Conservation (phyloP, 2,113 vertebrate genomes). For the Chinchilla lanigera region DNA sequence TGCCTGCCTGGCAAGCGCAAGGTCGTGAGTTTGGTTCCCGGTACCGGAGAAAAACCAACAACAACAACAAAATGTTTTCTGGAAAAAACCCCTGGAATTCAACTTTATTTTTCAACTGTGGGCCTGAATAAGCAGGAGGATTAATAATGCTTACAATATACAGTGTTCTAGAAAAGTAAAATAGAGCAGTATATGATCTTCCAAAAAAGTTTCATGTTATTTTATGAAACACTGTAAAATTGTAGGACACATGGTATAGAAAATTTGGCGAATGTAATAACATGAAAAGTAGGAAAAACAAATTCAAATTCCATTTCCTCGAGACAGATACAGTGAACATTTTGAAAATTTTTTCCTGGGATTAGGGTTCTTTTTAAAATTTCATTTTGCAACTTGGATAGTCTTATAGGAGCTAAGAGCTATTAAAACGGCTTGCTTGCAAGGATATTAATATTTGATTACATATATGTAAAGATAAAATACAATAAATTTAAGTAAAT, state of each 20-base stretch:
- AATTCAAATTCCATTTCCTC: neutral
- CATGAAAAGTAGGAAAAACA: conserved; percentile 51
- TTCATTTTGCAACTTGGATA: conserved; percentile 28
- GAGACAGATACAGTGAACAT: conserved; percentile 7
- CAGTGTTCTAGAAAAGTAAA: neutral
- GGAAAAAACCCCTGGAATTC: conserved; percentile 22
- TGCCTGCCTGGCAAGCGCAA: no score
- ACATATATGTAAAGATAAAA: conserved; percentile 24
- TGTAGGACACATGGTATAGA: neutral
- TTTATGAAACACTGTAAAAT: conserved; percentile 58
- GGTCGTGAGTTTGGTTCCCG: no score
- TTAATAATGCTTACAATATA: neutral
- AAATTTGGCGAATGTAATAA: conserved; percentile 50
- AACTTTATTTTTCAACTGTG: neutral
- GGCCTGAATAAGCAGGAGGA: neutral
- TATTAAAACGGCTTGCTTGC: conserved; percentile 37
- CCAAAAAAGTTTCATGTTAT: neutral
- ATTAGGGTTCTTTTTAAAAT: conserved; percentile 32
- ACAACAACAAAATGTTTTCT: conserved; percentile 55
- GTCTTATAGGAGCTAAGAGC: conserved; percentile 2
- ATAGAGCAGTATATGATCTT: neutral
- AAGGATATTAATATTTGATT: conserved; percentile 37
- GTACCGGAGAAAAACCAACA: no score
- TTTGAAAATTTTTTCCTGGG: conserved; percentile 30
- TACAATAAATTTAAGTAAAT: neutral